A percentile compares a stretch with the other conserved stretches of the same genome.
phyloP scores from a whole-genome alignment of 23 tunicate genomes.

The Clavelina lepadiformis region DNA sequence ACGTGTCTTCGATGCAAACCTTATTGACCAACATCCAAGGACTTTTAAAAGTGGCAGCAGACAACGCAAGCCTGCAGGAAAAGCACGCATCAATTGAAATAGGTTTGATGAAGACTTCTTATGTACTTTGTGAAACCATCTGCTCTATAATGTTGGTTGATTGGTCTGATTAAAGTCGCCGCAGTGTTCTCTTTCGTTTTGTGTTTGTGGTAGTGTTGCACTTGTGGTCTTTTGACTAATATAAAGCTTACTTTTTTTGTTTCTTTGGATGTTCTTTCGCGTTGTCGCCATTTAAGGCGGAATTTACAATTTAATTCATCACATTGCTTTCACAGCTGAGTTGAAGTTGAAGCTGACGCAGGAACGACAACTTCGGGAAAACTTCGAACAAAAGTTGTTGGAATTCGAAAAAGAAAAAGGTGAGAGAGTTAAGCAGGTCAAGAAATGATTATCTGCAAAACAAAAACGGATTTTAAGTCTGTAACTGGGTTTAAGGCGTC shows the following conservation, averaged over 20 bases:
- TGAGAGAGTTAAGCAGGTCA: too few relatives aligned
- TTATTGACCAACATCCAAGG: constrained; percentile 87
- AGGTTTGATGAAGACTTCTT: constrained; percentile 21
- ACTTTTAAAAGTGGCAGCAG: constrained; percentile 83
- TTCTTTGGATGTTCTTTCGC: too few relatives aligned
- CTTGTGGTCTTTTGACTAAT: too few relatives aligned
- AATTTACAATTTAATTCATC: background rate
- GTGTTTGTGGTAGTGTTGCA: too few relatives aligned
- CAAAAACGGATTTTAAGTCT: too few relatives aligned
- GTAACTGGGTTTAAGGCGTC: too few relatives aligned
- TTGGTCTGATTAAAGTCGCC: too few relatives aligned
- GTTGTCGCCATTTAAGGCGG: background rate
- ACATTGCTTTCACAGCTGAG: constrained; percentile 44
- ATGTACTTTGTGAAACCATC: background rate
- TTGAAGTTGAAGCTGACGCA: constrained; percentile 52
- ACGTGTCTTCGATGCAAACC: constrained; percentile 72
- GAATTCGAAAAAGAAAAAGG: constrained; percentile 60
- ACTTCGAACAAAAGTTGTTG: constrained; percentile 40
- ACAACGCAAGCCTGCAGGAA: constrained; percentile 81
- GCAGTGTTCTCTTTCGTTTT: too few relatives aligned
- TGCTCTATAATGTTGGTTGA: too few relatives aligned
- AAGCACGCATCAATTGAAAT: constrained; percentile 71
- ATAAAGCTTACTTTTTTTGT: too few relatives aligned
- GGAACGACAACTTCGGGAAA: constrained; percentile 65
- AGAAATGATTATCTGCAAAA: background rate